Conservation (phyloP, 1,140 invertebrate genomes). For the Drosophila subobscura region DNA sequence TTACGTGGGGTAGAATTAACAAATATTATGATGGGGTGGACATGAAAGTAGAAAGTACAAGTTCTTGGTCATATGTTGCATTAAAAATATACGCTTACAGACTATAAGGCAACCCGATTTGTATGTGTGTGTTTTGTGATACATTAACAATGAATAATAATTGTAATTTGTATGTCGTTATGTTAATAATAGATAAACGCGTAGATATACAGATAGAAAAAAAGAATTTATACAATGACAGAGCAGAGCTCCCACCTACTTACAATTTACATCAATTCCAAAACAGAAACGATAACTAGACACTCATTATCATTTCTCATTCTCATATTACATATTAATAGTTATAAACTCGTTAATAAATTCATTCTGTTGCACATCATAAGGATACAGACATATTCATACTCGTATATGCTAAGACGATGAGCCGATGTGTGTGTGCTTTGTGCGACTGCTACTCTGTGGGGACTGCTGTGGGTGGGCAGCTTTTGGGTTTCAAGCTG, state of each 20-base stretch:
- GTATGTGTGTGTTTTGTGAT: slow-evolving; percentile 30
- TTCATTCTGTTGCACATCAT: slow-evolving; percentile 78
- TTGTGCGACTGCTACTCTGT: slow-evolving; percentile 46
- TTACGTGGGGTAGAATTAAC: slow-evolving; percentile 12
- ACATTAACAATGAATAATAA: slow-evolving; percentile 59
- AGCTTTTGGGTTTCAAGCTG: slow-evolving; percentile 43
- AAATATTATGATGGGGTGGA: slow-evolving; percentile 38
- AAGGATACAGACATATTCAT: slow-evolving; percentile 40
- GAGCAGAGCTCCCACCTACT: slow-evolving; percentile 55
- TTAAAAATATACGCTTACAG: slow-evolving; percentile 59
- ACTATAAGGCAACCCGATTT: slow-evolving; percentile 77
- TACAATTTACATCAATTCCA: slow-evolving; percentile 72
- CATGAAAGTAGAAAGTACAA: slow-evolving; percentile 3
- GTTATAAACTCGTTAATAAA: slow-evolving; percentile 82
- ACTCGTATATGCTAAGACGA: slow-evolving; percentile 55
- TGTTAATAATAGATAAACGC: slow-evolving; percentile 43
- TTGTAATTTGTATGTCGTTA: slow-evolving; percentile 11
- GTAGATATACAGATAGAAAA: slow-evolving; percentile 51
- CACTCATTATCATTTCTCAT: slow-evolving; percentile 24
- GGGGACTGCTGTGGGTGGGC: slow-evolving; percentile 15
- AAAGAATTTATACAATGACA: slow-evolving; percentile 70
- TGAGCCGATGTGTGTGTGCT: slow-evolving; percentile 30
- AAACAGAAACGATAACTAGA: slow-evolving; percentile 59
- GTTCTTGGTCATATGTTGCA: slow-evolving; percentile 54
- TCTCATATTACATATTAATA: slow-evolving; percentile 64